phyloP scores from a whole-genome alignment of 2,888 invertebrate species.

The Polylopha cassiicola region DNA sequence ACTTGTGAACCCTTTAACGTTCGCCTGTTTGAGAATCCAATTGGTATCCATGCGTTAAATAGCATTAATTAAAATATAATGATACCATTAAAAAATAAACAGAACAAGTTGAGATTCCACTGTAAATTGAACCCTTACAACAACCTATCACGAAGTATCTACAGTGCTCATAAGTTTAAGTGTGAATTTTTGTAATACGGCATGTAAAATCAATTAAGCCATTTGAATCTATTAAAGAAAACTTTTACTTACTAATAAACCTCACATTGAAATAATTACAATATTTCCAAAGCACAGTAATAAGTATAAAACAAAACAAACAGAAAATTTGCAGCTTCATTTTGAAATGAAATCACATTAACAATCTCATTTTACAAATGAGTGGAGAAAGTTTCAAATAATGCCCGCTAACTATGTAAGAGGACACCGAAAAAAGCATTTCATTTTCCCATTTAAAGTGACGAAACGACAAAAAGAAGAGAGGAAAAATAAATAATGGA shows the following conservation, averaged over 20 bases:
- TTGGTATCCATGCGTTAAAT: too few relatives aligned
- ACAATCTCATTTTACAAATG: constrained; percentile 20
- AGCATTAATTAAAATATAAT: too few relatives aligned
- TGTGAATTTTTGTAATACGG: too few relatives aligned
- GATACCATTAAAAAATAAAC: too few relatives aligned
- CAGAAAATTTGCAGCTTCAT: constrained; percentile 6
- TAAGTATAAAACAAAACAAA: constrained; percentile 3
- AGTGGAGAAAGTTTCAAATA: constrained; percentile 23
- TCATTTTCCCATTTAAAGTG: constrained; percentile 44
- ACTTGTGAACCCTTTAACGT: too few relatives aligned
- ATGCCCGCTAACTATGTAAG: constrained; percentile 34
- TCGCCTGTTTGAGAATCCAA: too few relatives aligned
- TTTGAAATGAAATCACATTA: constrained; percentile 17
- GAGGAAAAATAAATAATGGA: constrained; percentile 53
- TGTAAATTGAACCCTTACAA: too few relatives aligned
- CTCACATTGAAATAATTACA: constrained; percentile 1
- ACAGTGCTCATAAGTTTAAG: constrained; percentile 8
- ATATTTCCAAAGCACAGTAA: not conserved
- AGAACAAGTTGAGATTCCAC: too few relatives aligned
- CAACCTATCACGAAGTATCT: too few relatives aligned
- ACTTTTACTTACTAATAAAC: too few relatives aligned
- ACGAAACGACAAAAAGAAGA: constrained; percentile 45
- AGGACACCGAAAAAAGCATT: constrained; percentile 38
- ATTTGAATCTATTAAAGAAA: too few relatives aligned
- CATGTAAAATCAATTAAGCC: too few relatives aligned